phyloP scores from a whole-genome alignment of 30 jellyfish, hydroid and myxozoan genomes.

The Chironex yamaguchii region DNA sequence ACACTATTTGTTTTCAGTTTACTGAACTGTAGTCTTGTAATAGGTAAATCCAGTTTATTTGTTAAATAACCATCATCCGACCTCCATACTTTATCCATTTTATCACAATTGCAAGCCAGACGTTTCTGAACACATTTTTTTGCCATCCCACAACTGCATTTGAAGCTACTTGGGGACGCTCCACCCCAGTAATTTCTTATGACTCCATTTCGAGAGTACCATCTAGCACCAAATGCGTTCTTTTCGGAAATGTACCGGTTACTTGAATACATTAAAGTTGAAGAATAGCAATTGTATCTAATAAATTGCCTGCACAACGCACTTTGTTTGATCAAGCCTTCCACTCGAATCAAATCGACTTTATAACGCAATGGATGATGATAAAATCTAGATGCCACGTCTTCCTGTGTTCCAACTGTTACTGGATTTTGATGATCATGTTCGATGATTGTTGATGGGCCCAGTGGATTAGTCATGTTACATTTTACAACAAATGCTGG shows the following conservation, averaged over 20 bases:
- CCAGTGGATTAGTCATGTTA: constrained; percentile 69
- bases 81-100: constrained; percentile 80
- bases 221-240: constrained; percentile 87
- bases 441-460: constrained; percentile 65
- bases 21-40: constrained; percentile 78
- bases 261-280: constrained; percentile 79
- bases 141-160: constrained; percentile 89
- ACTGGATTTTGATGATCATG: constrained; percentile 59
- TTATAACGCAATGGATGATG: constrained; percentile 59
- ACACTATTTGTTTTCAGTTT: constrained; percentile 61
- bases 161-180: constrained; percentile 65
- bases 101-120: constrained; percentile 88
- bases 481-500: constrained; percentile 73
- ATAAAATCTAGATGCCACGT: constrained; percentile 31
- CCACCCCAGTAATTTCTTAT: constrained; percentile 95
- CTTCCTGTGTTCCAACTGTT: constrained; percentile 29
- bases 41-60: constrained; percentile 81
- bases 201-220: constrained; percentile 77
- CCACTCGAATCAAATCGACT: constrained; percentile 22
- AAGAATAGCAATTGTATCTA: constrained; percentile 72
- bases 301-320: constrained; percentile 80
- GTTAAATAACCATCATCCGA: constrained; percentile 80
- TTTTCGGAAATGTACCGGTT: constrained; percentile 55
- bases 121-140: constrained; percentile 65
- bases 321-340: constrained; percentile 50